Evolutionary conservation across 2,888 invertebrate genomes (phyloP).

Genomic region (Philopedon plagiatum): DNA sequence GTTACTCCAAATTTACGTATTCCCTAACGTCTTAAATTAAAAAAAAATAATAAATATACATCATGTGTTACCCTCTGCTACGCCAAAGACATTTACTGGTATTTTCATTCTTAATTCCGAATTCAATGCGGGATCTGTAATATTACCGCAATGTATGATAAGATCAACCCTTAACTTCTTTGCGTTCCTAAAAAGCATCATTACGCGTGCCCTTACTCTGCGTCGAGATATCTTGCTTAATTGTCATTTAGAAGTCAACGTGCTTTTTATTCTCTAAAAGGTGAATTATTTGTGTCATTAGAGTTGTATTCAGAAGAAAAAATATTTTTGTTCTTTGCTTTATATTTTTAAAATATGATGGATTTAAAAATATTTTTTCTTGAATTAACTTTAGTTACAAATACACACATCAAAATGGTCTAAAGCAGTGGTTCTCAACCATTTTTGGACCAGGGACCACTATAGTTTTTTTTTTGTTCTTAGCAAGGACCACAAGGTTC

Average conservation of each 20-base stretch:
- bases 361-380: no score
- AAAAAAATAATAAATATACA: neutral
- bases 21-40: no score
- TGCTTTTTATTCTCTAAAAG: slow-evolving; percentile 39
- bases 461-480: no score
- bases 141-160: slow-evolving; percentile 42
- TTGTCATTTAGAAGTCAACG: slow-evolving; percentile 49
- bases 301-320: slow-evolving; percentile 20
- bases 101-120: slow-evolving; percentile 62
- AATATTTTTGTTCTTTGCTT: no score
- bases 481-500: no score
- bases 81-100: slow-evolving; percentile 17
- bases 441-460: no score
- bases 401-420: no score
- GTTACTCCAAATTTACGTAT: no score
- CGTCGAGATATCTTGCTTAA: slow-evolving; percentile 37
- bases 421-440: no score
- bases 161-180: slow-evolving; percentile 37
- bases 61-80: neutral
- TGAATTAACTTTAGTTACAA: no score
- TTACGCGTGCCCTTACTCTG: slow-evolving; percentile 34
- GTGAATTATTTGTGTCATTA: slow-evolving; percentile 47
- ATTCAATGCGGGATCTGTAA: slow-evolving; percentile 63
- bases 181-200: slow-evolving; percentile 37
- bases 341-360: no score